Evolutionary conservation across 2,797 vertebrate species (phyloP).

Genomic region (Argentina silus): DNA sequence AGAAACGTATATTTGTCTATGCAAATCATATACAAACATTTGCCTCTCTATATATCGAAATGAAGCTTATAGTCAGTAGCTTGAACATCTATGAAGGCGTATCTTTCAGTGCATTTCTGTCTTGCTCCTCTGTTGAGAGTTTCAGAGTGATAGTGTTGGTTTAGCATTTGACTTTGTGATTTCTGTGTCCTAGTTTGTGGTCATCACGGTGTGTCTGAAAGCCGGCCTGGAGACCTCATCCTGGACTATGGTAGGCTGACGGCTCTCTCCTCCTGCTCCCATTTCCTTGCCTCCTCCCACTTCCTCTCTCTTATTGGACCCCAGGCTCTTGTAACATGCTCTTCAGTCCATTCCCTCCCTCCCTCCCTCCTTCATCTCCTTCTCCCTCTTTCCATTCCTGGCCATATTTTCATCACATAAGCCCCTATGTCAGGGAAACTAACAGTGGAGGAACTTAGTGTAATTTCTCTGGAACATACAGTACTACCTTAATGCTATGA

Average conservation of each 20-base stretch:
- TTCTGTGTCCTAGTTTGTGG: conserved; percentile 87
- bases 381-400: neutral
- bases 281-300: conserved; percentile 3
- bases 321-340: conserved; percentile 39
- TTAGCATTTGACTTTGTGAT: conserved; percentile 36
- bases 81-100: neutral
- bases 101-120: neutral
- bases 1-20: too few species aligned
- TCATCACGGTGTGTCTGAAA: conserved; percentile 98
- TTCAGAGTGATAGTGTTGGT: neutral
- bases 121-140: neutral
- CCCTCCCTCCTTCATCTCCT: neutral
- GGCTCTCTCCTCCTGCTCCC: conserved; percentile 55
- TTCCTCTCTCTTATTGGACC: conserved; percentile 45
- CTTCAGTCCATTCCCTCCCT: neutral
- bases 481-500: too few species aligned
- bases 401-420: neutral
- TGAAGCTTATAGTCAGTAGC: too few species aligned
- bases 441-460: too few species aligned
- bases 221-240: conserved; percentile 96
- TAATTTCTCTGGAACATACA: too few species aligned
- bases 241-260: conserved; percentile 98
- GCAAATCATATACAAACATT: too few species aligned
- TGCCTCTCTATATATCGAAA: too few species aligned
- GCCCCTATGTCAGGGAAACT: neutral